Percentiles rank a stretch among this genome's conserved stretches.
These are phyloP conservation scores for Isichthys henryi DNA, from an alignment of 2,113 vertebrate species.

Conservation along the genomic window DNA sequence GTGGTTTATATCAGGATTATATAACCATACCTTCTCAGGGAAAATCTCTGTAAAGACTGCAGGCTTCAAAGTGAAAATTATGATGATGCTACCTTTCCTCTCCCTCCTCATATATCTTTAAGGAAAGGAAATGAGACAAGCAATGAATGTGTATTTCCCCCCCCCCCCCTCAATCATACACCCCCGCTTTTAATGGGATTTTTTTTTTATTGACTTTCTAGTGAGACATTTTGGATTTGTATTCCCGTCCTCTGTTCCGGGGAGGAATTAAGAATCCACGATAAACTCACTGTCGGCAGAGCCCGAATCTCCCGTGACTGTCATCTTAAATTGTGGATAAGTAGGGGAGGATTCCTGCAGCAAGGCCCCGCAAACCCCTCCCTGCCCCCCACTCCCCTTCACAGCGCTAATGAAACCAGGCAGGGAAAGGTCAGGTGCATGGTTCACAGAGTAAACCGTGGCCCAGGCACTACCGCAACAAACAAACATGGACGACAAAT, in stretches of 20 bases:
- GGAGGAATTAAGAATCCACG: constrained; percentile 19
- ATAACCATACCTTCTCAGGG: constrained; percentile 54
- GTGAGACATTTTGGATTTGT: constrained; percentile 29
- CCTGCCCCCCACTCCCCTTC: not conserved
- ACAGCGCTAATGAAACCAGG: not conserved
- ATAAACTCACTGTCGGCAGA: not conserved
- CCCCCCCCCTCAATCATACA: not conserved
- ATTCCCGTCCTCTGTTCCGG: constrained; percentile 19
- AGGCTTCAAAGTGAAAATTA: constrained; percentile 44
- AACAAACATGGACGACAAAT: not conserved
- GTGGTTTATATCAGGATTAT: constrained; percentile 49
- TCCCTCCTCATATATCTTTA: not conserved
- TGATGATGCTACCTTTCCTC: constrained; percentile 10
- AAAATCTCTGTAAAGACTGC: constrained; percentile 50
- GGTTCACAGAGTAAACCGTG: not conserved
- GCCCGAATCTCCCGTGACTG: not conserved
- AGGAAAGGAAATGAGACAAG: constrained; percentile 14
- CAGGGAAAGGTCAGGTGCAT: not conserved
- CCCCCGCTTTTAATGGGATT: not conserved
- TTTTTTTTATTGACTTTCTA: not conserved
- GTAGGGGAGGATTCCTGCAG: not conserved
- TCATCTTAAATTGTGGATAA: not conserved
- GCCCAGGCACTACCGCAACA: not conserved
- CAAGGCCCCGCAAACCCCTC: not conserved
- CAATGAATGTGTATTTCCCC: not conserved